Evolutionary conservation across 2,888 invertebrate genomes (phyloP).

Genomic region (Tipula vernalis): DNA sequence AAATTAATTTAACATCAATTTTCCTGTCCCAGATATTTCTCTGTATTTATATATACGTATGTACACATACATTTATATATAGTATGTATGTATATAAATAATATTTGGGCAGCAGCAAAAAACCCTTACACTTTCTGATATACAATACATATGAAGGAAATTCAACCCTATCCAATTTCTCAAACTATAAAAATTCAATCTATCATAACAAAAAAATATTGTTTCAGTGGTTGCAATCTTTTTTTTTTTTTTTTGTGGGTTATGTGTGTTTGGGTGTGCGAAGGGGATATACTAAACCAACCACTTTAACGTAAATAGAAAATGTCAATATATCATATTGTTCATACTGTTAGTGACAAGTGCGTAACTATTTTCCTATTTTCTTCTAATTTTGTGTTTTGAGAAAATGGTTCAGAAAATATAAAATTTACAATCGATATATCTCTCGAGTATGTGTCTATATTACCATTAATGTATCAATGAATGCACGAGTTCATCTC

Average conservation of each 20-base stretch:
- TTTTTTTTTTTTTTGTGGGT: neutral
- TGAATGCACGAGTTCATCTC: neutral
- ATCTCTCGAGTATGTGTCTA: neutral
- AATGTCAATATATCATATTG: neutral
- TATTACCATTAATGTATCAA: neutral
- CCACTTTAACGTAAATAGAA: neutral
- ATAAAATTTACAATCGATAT: neutral
- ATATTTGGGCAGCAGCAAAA: neutral
- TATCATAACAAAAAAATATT: neutral
- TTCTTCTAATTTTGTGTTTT: neutral
- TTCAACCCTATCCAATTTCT: neutral
- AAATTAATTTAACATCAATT: constrained; percentile 4
- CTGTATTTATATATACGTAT: neutral
- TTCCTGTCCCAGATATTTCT: neutral
- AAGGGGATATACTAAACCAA: neutral
- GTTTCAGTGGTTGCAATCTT: neutral
- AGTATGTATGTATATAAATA: neutral
- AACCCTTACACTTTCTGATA: neutral
- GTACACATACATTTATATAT: neutral
- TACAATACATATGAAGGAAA: neutral
- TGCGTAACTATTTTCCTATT: neutral
- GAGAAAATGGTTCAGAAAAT: neutral
- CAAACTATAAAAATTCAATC: constrained; percentile 4
- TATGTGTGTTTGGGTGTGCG: neutral
- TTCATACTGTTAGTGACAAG: neutral